A percentile compares a stretch with the other conserved stretches of the same genome.
These are phyloP conservation scores for Marasmarcha lunaedactyla DNA, from an alignment of 2,888 invertebrate genomes.

Conservation along the genomic window DNA sequence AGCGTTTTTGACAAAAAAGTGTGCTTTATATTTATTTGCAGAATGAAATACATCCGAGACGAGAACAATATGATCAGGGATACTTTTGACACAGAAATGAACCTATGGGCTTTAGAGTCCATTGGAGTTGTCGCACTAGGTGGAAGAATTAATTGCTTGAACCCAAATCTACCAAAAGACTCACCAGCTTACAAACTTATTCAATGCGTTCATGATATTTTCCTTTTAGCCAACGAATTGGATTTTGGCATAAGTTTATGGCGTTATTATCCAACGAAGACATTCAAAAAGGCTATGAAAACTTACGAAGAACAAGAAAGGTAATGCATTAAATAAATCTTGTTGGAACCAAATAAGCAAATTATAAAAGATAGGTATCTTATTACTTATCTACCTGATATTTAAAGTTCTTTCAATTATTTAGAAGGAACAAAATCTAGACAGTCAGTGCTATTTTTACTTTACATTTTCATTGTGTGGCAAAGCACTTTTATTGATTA, in stretches of 20 bases:
- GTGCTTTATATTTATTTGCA: constrained; percentile 5
- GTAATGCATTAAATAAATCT: no score
- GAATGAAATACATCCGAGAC: constrained; percentile 15
- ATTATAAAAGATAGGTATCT: no score
- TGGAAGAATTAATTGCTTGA: constrained; percentile 17
- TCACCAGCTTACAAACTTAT: constrained; percentile 12
- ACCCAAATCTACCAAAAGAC: constrained; percentile 14
- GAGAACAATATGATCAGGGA: constrained; percentile 14
- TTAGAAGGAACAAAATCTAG: neutral
- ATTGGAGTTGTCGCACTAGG: constrained; percentile 18
- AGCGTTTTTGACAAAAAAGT: no score
- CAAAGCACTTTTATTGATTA: no score
- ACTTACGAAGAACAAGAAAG: constrained; percentile 8
- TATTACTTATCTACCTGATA: no score
- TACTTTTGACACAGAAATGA: constrained; percentile 15
- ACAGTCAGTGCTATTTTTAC: no score
- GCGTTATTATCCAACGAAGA: constrained; percentile 22
- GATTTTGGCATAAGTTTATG: constrained; percentile 60
- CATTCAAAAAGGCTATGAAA: constrained; percentile 10
- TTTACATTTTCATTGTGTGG: no score
- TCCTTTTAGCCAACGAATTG: constrained; percentile 3
- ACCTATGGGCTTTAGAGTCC: constrained; percentile 21
- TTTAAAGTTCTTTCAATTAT: no score
- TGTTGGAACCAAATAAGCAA: no score
- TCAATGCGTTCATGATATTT: constrained; percentile 6